Evolutionary conservation across 2,888 invertebrate species (phyloP).

Genomic region (Hypselothyrea guttata): DNA sequence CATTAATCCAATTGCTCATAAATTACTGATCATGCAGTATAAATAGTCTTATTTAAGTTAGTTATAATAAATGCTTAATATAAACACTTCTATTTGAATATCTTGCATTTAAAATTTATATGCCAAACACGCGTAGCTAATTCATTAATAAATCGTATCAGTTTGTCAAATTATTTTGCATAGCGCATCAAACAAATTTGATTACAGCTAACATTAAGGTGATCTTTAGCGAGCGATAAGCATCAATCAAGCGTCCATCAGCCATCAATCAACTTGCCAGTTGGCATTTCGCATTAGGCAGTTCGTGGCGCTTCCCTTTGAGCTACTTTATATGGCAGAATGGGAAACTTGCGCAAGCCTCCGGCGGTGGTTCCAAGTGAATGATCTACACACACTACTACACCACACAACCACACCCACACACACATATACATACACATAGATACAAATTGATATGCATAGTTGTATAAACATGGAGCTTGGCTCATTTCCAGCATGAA

Average conservation of each 20-base stretch:
- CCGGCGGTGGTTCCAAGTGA: slow-evolving; percentile 41
- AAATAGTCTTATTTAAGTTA: no score
- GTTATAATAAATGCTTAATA: no score
- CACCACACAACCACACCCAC: slow-evolving; percentile 4
- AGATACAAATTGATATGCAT: slow-evolving; percentile 26
- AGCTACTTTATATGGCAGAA: slow-evolving; percentile 44
- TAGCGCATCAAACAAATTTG: no score
- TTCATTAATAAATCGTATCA: slow-evolving; percentile 14
- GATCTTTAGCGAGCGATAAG: slow-evolving; percentile 6
- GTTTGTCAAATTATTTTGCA: slow-evolving; percentile 19
- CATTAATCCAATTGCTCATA: no score
- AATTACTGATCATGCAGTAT: no score
- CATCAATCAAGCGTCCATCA: slow-evolving; percentile 36
- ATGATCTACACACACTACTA: slow-evolving; percentile 15
- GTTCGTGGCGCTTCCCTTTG: slow-evolving; percentile 56
- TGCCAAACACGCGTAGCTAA: slow-evolving; percentile 5
- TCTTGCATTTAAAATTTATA: neutral
- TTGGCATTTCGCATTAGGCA: slow-evolving; percentile 37
- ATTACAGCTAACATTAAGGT: slow-evolving; percentile 9
- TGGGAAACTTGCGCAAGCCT: slow-evolving; percentile 38
- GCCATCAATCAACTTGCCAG: slow-evolving; percentile 46
- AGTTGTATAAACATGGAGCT: slow-evolving; percentile 38
- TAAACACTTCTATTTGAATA: slow-evolving; percentile 10
- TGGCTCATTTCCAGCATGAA: slow-evolving; percentile 61
- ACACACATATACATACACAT: slow-evolving; percentile 9